Evolutionary conservation across 2,113 vertebrate species (phyloP), one percentile per base, ranked within the genome.

Genomic region (Tretioscincus oriximinensis): DNA sequence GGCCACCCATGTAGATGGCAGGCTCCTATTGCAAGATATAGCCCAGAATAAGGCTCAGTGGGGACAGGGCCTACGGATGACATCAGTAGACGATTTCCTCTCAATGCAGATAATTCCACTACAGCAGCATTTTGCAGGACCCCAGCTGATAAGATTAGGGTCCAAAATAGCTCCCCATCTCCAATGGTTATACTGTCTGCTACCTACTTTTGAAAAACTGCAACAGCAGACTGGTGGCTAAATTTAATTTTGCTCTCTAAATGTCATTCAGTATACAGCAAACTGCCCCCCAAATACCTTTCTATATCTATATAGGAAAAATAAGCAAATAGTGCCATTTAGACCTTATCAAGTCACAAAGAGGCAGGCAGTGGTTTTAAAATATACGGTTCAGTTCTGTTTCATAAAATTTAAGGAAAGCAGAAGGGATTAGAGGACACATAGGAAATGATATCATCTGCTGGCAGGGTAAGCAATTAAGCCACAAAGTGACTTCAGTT

Each of bases 371-470:
- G 88, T 88, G 93, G 81, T 89, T 94, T 94, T 89, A 91, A 94
- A 94, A 93, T 85, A 69, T 84, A 80, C 90, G 91, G 88, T 89
- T 91, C 88, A 88, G 93, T 89, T 93, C 87, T 93, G 90, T 82
- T 94, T 92, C 82, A 83, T 90, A 88, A 89, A 93, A 93, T 94
- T 93, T 95, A 92, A 95, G 87, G 92, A 94, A 94, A 96, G 95
- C 93, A 95, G 91, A 82, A 74, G 84, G 88, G 90, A 93, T 88
- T 94, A 93, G 92, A 91, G 92, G 92, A 91, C 93, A 93, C 91
- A 95, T 93, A 96, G 96, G 95, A 96, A 95, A 95, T 96, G 90
- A 96, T 93, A 93, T 96, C 95, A 96, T 93, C 92, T 88, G 90
- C 92, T 90, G 95, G 92, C 92, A 93, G 94, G 91, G 93, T 87